Evolutionary conservation across 92 coral and sea anemone species (phyloP).

Genomic region (Epizoanthus rinbou): DNA sequence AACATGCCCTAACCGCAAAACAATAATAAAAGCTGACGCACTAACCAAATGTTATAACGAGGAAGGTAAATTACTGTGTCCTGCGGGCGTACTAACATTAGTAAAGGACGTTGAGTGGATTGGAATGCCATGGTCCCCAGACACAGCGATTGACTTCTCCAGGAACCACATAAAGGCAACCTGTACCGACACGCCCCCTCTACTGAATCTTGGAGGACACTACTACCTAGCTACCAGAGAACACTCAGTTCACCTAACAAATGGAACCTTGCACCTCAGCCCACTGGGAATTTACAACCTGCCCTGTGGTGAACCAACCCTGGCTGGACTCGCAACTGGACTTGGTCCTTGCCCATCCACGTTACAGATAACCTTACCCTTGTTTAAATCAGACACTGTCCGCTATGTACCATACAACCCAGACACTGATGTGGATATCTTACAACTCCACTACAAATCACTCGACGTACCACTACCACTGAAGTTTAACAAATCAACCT

Average conservation of each 20-base stretch:
- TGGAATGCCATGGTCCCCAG: conserved; percentile 39
- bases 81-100: conserved; percentile 23
- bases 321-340: conserved; percentile 40
- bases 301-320: conserved; percentile 29
- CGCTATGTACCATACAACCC: background rate
- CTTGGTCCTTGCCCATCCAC: conserved; percentile 32
- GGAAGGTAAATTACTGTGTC: conserved; percentile 38
- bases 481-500: too few relatives aligned
- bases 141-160: conserved; percentile 10
- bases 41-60: conserved; percentile 14
- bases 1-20: conserved; percentile 37
- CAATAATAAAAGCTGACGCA: conserved; percentile 15
- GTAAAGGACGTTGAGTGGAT: conserved; percentile 36
- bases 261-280: conserved; percentile 8
- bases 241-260: conserved; percentile 8
- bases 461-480: too few relatives aligned
- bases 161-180: conserved; percentile 13
- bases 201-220: conserved; percentile 45
- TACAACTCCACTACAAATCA: too few relatives aligned
- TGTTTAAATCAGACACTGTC: background rate
- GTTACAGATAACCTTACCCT: background rate
- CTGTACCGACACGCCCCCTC: conserved; percentile 18
- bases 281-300: conserved; percentile 26
- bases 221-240: conserved; percentile 25
- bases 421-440: background rate